These are phyloP conservation scores for Spodoptera litura DNA, from an alignment of 1,140 invertebrate genomes.

Conservation along the genomic window DNA sequence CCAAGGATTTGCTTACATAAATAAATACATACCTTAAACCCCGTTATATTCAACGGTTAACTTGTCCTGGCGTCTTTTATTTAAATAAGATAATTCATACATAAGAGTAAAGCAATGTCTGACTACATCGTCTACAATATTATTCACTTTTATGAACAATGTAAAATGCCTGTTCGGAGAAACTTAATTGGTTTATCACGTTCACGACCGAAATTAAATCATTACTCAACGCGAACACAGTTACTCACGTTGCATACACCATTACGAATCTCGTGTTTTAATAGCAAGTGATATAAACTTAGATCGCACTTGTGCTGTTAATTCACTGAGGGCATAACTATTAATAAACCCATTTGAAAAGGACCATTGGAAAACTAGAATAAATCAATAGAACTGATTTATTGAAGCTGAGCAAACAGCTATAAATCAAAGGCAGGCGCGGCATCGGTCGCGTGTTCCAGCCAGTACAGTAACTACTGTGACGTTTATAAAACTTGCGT, in stretches of 20 bases:
- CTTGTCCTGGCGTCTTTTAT: neutral
- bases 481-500: conserved; percentile 49
- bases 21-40: neutral
- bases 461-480: conserved; percentile 42
- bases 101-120: no score
- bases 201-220: neutral
- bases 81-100: neutral
- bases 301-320: neutral
- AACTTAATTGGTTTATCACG: conserved; percentile 3
- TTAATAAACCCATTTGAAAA: conserved; percentile 37
- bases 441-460: conserved; percentile 40
- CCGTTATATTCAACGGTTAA: conserved; percentile 23
- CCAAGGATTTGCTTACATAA: conserved; percentile 38
- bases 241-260: neutral
- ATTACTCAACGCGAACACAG: conserved; percentile 3
- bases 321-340: conserved; percentile 17
- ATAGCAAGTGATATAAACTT: neutral
- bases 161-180: conserved; percentile 2
- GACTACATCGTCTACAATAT: neutral
- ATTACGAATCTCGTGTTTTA: neutral
- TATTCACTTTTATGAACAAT: conserved; percentile 24
- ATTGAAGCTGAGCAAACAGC: conserved; percentile 71
- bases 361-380: conserved; percentile 49
- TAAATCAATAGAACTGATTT: conserved; percentile 77
- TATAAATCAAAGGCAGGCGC: conserved; percentile 73